Conservation (phyloP, 2,113 vertebrate species). For the Brachyistius frenatus region DNA sequence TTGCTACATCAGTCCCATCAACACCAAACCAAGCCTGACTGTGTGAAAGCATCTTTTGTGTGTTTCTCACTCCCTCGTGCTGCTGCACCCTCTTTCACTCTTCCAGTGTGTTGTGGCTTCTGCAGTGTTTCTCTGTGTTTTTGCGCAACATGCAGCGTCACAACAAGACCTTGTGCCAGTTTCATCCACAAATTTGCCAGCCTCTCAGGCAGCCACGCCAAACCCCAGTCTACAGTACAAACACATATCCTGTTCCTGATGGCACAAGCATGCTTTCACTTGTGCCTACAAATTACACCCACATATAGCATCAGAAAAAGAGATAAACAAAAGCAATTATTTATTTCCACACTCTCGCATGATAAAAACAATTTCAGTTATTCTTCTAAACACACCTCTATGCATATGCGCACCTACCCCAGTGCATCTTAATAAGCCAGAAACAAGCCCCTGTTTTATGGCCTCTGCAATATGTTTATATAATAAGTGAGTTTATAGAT, state of each 20-base stretch:
- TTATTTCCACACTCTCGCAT: slow-evolving; percentile 48
- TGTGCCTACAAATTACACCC: slow-evolving; percentile 28
- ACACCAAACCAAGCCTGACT: slow-evolving; percentile 26
- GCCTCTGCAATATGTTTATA: slow-evolving; percentile 52
- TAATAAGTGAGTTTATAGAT: slow-evolving; percentile 74
- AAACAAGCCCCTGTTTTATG: slow-evolving; percentile 36
- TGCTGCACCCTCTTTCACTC: slow-evolving; percentile 35
- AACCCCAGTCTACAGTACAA: slow-evolving; percentile 38
- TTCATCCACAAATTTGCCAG: slow-evolving; percentile 31
- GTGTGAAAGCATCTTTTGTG: slow-evolving; percentile 69
- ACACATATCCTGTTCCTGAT: slow-evolving; percentile 29
- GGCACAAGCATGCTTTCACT: slow-evolving; percentile 39
- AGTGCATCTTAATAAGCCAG: slow-evolving; percentile 27
- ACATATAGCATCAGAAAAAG: slow-evolving; percentile 20
- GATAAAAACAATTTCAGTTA: background rate
- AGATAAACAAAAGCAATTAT: slow-evolving; percentile 55
- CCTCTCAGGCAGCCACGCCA: slow-evolving; percentile 36
- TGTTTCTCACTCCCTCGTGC: slow-evolving; percentile 33
- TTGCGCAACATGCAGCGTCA: slow-evolving; percentile 59
- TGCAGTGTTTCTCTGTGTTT: slow-evolving; percentile 24
- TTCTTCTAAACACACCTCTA: slow-evolving; percentile 36
- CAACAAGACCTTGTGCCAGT: slow-evolving; percentile 61
- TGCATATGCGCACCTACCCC: slow-evolving; percentile 2
- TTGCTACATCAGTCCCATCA: slow-evolving; percentile 21
- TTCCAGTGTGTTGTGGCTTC: slow-evolving; percentile 54